Percentiles rank a stretch among this genome's conserved stretches.
Conservation (phyloP, 1,140 invertebrate genomes). For the Drosophila kurseongensis region DNA sequence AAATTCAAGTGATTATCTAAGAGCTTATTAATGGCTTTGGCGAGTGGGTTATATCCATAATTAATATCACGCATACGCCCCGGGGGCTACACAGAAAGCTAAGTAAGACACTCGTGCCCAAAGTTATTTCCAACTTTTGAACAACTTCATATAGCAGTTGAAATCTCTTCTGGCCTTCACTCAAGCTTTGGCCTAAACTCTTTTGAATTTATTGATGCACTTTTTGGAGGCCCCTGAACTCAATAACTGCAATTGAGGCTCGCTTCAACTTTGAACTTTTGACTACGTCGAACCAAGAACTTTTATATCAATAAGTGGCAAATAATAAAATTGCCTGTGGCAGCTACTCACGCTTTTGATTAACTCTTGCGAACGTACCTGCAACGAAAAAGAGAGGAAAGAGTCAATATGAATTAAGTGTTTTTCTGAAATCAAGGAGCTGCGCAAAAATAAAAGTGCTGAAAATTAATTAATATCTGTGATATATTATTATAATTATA, state of each 20-base stretch:
- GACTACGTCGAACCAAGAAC: slow-evolving; percentile 37
- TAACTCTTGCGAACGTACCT: slow-evolving; percentile 72
- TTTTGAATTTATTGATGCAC: slow-evolving; percentile 24
- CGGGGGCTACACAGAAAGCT: slow-evolving; percentile 5
- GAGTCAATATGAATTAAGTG: slow-evolving; percentile 57
- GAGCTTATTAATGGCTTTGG: slow-evolving; percentile 39
- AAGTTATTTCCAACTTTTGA: slow-evolving; percentile 23
- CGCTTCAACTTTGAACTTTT: slow-evolving; percentile 57
- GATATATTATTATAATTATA: no score
- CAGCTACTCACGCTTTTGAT: slow-evolving; percentile 72
- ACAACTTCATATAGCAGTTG: slow-evolving; percentile 31
- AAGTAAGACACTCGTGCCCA: not conserved
- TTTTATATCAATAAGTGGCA: slow-evolving; percentile 68
- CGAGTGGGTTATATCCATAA: slow-evolving; percentile 35
- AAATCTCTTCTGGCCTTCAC: slow-evolving; percentile 6
- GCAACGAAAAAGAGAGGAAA: slow-evolving; percentile 47
- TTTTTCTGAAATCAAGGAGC: slow-evolving; percentile 2
- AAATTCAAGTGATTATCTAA: slow-evolving; percentile 48
- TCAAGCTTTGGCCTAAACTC: slow-evolving; percentile 6
- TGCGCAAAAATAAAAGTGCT: not conserved
- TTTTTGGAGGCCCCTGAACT: slow-evolving; percentile 17
- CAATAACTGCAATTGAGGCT: slow-evolving; percentile 34
- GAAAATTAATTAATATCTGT: no score
- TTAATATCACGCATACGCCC: slow-evolving; percentile 58
- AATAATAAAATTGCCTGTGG: slow-evolving; percentile 60